Evolutionary conservation across 1,140 invertebrate species (phyloP), one percentile per base, ranked within the genome.

Genomic region (Nixonia krombeini): DNA sequence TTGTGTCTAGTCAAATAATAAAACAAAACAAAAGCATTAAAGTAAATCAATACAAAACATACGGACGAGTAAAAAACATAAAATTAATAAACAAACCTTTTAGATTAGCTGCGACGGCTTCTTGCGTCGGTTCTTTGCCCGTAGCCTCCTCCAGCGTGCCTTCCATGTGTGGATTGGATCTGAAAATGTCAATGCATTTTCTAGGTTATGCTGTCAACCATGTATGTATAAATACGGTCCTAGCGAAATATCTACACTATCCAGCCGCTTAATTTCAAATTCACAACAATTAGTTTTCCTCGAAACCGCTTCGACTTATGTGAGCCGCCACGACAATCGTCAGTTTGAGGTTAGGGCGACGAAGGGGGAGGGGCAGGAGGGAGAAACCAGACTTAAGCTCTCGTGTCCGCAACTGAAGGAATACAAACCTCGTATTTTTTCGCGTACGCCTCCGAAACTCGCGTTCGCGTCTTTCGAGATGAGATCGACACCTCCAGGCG

Each of bases 121-220:
- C 73, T 47, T 73, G 72, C 41, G 74, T 73, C 31, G 79, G 76
- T 75, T 84, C 82, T 75, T 82, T 83, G 76, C 78, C 76, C 76
- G 76, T 55, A 41, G 73, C 49, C 38, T 83, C 81, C 75, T 83
- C 83, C 65, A 79, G 74, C 47, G 81, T 79, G 72, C 78, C 81
- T 80, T 85, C 83, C 83, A 85, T 85, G 78, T 64, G 79, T 74
- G 67, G 42, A 50, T 47, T 41, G 12, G 10, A 62, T 61, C 64
- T 68, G 33, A 26, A 21, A 47, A 6, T 21, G 21, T 21, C 1
- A 61, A 49, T 0, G 13, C 15, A 15, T 13, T 45, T 49, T 55
- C 3, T 2, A 64, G 61, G 61, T 64, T 64, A 56, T 26, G 37
- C 29, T n/a, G n/a, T n/a, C n/a, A n/a, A n/a, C n/a, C n/a, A n/a